These are phyloP conservation scores for Hirudinaria manillensis DNA, from an alignment of 2,888 invertebrate species.

Conservation along the genomic window DNA sequence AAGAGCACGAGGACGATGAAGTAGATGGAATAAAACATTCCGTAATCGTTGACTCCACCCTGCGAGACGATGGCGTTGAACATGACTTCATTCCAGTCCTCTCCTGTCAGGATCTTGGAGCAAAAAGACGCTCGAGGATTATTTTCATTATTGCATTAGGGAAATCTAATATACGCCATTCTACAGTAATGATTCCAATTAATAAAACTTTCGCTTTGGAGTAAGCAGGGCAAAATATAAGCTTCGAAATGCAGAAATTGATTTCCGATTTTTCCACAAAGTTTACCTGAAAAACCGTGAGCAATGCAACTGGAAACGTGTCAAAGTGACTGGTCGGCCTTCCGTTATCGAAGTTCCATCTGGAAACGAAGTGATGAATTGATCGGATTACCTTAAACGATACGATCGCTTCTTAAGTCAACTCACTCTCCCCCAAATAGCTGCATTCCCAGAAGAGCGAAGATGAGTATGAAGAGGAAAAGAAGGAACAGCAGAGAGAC, in stretches of 20 bases:
- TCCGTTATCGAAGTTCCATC: conserved; percentile 62
- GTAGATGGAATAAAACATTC: conserved; percentile 94
- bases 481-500: conserved; percentile 96
- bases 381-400: background rate
- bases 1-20: conserved; percentile 97
- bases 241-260: background rate
- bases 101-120: conserved; percentile 90
- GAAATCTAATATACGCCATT: background rate
- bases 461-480: conserved; percentile 98
- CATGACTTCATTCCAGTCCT: conserved; percentile 99
- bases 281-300: conserved; percentile 94
- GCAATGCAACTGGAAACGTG: conserved; percentile 95
- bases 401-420: background rate
- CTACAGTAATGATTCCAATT: no score
- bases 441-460: conserved; percentile 98
- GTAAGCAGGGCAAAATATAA: background rate
- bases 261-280: background rate
- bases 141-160: background rate
- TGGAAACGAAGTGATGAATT: conserved; percentile 39
- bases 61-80: conserved; percentile 95
- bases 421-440: conserved; percentile 85
- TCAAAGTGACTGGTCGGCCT: conserved; percentile 98
- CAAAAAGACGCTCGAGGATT: background rate
- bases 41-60: conserved; percentile 79
- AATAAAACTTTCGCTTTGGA: no score